These are phyloP conservation scores for Ctenochaetus hawaiiensis DNA, from an alignment of 2,797 vertebrate species.

Conservation along the genomic window DNA sequence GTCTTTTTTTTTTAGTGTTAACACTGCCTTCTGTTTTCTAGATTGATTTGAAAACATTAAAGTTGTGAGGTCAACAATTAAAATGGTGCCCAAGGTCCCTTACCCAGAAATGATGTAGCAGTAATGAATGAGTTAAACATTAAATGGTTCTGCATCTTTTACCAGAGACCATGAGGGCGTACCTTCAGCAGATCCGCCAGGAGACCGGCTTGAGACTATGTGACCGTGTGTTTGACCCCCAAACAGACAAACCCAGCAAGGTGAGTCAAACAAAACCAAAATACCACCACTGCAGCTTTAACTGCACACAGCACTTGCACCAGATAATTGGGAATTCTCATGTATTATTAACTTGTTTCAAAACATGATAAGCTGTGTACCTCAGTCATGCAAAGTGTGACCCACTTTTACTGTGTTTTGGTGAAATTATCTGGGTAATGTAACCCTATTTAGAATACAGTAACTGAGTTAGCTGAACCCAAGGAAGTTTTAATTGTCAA, in stretches of 20 bases:
- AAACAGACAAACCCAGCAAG: conserved; percentile 99
- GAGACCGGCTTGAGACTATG: conserved; percentile 96
- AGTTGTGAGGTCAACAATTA: neutral
- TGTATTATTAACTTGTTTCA: neutral
- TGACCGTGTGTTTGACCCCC: conserved; percentile 98
- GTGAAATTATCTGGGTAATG: neutral
- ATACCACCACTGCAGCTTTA: neutral
- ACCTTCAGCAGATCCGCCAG: conserved; percentile 96
- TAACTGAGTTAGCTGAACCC: neutral
- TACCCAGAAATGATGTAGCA: neutral
- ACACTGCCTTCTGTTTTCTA: neutral
- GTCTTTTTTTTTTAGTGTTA: neutral
- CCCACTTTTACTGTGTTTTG: neutral
- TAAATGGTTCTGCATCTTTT: conserved; percentile 3
- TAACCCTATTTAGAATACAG: neutral
- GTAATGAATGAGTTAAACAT: neutral
- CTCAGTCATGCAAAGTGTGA: neutral
- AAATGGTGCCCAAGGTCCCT: neutral
- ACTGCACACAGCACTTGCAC: neutral
- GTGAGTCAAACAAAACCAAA: conserved; percentile 76
- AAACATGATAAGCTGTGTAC: neutral
- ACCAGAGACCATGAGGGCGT: conserved; percentile 94
- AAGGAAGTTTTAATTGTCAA: neutral
- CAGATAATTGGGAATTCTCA: neutral
- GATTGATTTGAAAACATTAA: neutral